Conservation (phyloP, 37 sponge, comb jelly and placozoan genomes). For the Dysidea cf. avara region DNA sequence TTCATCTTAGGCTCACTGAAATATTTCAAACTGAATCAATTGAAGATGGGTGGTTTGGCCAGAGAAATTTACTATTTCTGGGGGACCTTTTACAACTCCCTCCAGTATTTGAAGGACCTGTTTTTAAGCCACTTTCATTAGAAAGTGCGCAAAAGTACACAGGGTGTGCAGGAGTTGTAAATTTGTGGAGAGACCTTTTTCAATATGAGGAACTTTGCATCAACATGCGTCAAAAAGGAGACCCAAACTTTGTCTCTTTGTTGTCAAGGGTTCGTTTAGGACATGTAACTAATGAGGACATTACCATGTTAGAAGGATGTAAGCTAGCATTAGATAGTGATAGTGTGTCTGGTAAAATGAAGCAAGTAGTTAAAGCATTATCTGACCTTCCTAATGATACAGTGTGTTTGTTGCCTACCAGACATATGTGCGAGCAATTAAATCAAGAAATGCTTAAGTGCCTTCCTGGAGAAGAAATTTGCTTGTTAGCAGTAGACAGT, state of each 20-base stretch:
- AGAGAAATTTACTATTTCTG: constrained; percentile 26
- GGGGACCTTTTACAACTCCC: constrained; percentile 59
- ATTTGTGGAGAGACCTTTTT: constrained; percentile 38
- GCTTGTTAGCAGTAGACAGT: constrained; percentile 27
- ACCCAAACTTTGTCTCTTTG: constrained; percentile 14
- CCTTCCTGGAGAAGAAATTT: neutral
- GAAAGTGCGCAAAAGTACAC: neutral
- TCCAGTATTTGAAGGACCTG: constrained; percentile 33
- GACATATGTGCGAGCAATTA: constrained; percentile 18
- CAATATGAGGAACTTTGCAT: constrained; percentile 54
- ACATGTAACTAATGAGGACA: neutral
- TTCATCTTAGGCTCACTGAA: constrained; percentile 50
- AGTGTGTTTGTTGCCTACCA: constrained; percentile 49
- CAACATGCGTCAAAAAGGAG: constrained; percentile 63
- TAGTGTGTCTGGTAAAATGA: too few species aligned
- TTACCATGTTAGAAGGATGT: neutral
- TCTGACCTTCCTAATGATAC: neutral
- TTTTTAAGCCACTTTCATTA: neutral
- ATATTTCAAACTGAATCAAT: constrained; percentile 18
- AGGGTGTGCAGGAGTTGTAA: constrained; percentile 16
- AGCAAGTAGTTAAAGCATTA: too few species aligned
- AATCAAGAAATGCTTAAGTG: constrained; percentile 27
- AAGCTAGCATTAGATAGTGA: too few species aligned
- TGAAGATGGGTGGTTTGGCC: constrained; percentile 31
- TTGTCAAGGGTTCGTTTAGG: constrained; percentile 27